These are phyloP conservation scores for Synanthedon tipuliformis DNA, from an alignment of 2,888 invertebrate species.

Conservation along the genomic window DNA sequence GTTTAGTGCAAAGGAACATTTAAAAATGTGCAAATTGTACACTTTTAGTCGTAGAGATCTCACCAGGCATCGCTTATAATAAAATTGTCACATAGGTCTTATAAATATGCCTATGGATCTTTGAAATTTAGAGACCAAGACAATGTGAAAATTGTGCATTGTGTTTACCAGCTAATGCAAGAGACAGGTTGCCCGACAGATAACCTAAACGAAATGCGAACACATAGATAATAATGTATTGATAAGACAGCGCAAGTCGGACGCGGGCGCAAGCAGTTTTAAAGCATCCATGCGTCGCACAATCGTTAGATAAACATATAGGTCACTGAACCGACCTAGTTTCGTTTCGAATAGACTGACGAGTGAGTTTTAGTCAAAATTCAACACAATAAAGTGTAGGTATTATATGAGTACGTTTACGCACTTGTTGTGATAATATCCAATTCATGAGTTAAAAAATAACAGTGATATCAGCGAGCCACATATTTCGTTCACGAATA, in stretches of 20 bases:
- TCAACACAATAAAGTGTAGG: neutral
- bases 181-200: slow-evolving; percentile 59
- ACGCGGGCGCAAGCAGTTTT: slow-evolving; percentile 13
- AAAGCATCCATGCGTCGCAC: slow-evolving; percentile 34
- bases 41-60: no score
- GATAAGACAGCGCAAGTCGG: slow-evolving; percentile 38
- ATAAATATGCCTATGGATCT: no score
- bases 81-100: no score
- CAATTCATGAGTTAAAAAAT: no score
- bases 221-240: slow-evolving; percentile 35
- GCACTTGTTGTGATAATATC: no score
- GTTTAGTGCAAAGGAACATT: no score
- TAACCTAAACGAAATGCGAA: slow-evolving; percentile 61
- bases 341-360: slow-evolving; percentile 34
- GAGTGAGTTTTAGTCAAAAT: slow-evolving; percentile 50
- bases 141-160: neutral
- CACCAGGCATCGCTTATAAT: no score
- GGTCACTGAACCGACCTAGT: slow-evolving; percentile 70
- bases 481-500: no score
- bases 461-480: no score
- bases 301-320: slow-evolving; percentile 68
- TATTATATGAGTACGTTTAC: no score
- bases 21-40: no score
- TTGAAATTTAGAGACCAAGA: neutral
- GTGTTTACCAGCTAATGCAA: slow-evolving; percentile 22